Evolutionary conservation across 2,797 vertebrate species (phyloP), one percentile per base, ranked within the genome.

Genomic region (Sphenopsis melanotis): DNA sequence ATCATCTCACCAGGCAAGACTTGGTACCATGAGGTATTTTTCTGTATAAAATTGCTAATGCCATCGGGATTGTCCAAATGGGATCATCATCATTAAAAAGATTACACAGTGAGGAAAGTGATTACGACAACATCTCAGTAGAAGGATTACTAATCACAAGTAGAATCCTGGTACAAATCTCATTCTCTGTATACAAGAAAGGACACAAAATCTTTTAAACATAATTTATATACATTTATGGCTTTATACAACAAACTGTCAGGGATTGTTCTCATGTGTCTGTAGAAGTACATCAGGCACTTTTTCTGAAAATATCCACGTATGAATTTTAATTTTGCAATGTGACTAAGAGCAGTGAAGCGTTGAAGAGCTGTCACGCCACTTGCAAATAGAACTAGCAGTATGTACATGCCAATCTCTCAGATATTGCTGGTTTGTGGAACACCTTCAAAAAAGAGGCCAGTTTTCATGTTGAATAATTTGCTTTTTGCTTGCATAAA

Each of bases 201-300:
- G 88, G 95, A 98, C 97, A 96, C 96, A 97, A 97, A 94, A 97
- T 93, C 90, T 98, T 97, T 98, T 97, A 96, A 98, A 98, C 98
- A 96, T 97, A 95, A 98, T 98, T 98, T 98, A 98, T 98, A 97
- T 98, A 99, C 98, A 98, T 98, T 98, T 98, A 98, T 98, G 98
- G 98, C 98, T 99, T 98, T 98, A 98, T 98, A 98, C 98, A 99
- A 96, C 96, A 97, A 96, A 98, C 96, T 98, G 97, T 97, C 98
- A 98, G 98, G 94, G 97, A 98, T 98, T 98, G 97, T 98, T 98
- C 98, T 98, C 27, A 4, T 98, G 97, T 98, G 97, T 98, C 97
- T 98, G 94, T 87, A 98, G 83, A 95, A 97, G 97, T 98, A 98
- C 97, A 98, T 98, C 97, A 98, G 98, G 98, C 98, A 98, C 98